Evolutionary conservation across 2,797 vertebrate species (phyloP).

Genomic region (Sebastes minor): DNA sequence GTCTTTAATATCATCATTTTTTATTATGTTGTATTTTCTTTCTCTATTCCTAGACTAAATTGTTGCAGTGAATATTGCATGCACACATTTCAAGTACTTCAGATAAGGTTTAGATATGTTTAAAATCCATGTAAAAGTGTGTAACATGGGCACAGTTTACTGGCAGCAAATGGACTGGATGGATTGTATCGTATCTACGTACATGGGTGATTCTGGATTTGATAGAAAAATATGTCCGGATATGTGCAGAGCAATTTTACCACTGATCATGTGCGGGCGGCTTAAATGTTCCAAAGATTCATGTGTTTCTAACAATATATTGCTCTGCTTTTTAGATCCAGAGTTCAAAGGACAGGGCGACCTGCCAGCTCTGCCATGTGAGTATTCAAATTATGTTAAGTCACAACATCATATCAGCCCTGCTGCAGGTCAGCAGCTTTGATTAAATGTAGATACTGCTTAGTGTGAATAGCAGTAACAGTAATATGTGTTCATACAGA

Average conservation of each 20-base stretch:
- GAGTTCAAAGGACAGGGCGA: conserved; percentile 91
- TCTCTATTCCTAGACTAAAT: background rate
- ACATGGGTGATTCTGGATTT: background rate
- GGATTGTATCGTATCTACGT: background rate
- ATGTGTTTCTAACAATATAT: conserved; percentile 4
- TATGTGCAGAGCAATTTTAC: background rate
- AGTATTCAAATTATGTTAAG: conserved; percentile 67
- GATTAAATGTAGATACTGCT: background rate
- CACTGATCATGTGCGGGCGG: too few relatives aligned
- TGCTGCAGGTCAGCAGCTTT: background rate
- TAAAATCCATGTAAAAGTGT: background rate
- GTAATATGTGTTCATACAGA: background rate
- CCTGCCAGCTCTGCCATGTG: conserved; percentile 91
- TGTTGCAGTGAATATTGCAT: background rate
- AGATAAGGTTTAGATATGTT: background rate
- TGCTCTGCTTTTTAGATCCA: conserved; percentile 91
- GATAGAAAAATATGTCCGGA: background rate
- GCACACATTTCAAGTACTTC: background rate
- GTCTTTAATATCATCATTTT: conserved; percentile 34
- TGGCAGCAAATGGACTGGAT: background rate
- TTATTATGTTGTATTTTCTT: background rate
- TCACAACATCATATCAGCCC: background rate
- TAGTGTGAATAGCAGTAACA: background rate
- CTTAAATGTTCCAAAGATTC: background rate
- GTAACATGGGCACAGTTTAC: background rate